Conservation (phyloP, 2,113 vertebrate species). For the Mirounga angustirostris region DNA sequence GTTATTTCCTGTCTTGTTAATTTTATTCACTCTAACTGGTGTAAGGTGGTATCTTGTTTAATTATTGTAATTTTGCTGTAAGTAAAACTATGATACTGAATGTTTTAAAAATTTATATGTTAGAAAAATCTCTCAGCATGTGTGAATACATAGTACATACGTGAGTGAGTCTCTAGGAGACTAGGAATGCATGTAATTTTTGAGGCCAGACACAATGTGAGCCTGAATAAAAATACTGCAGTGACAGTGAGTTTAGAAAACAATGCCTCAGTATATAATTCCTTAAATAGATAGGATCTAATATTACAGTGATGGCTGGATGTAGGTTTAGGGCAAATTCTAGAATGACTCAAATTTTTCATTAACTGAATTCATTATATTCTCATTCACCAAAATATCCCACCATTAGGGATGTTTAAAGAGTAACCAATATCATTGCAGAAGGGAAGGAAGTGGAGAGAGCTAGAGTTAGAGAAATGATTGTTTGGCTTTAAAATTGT, state of each 20-base stretch:
- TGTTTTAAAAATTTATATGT: background rate
- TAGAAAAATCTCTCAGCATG: background rate
- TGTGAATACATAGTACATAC: background rate
- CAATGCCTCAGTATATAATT: background rate
- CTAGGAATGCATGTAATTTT: background rate
- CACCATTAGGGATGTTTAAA: background rate
- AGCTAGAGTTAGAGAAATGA: background rate
- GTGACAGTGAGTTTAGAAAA: background rate
- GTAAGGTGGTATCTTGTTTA: too few relatives aligned
- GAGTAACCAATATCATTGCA: background rate
- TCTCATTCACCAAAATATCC: background rate
- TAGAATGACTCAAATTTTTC: background rate
- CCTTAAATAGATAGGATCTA: background rate
- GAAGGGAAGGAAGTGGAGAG: background rate
- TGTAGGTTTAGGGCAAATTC: background rate
- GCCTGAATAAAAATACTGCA: background rate
- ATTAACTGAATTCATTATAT: background rate
- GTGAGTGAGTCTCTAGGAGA: background rate
- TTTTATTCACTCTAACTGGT: too few relatives aligned
- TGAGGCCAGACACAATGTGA: background rate
- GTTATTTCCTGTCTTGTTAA: too few relatives aligned
- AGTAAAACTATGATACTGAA: background rate
- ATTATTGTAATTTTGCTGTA: background rate
- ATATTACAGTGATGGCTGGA: background rate
- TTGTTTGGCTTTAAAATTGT: background rate